These are phyloP conservation scores for Pseudorhombus dupliciocellatus DNA, from an alignment of 2,113 vertebrate species.

Conservation along the genomic window DNA sequence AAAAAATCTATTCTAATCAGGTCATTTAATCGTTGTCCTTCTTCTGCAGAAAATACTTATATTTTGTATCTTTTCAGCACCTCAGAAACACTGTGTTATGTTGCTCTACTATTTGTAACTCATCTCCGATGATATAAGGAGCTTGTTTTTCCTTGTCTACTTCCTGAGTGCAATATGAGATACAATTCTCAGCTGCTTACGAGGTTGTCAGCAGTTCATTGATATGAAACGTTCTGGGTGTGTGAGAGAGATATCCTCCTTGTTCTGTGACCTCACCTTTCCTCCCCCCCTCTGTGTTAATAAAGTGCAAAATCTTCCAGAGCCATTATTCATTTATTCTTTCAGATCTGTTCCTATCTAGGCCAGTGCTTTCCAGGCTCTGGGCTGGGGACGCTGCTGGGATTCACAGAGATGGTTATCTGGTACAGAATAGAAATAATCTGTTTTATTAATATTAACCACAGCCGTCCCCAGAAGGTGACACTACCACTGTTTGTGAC, in stretches of 20 bases:
- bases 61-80: too few relatives aligned
- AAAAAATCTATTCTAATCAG: too few relatives aligned
- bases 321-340: slow-evolving; percentile 75
- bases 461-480: slow-evolving; percentile 30
- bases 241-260: background rate
- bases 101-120: too few relatives aligned
- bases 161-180: too few relatives aligned
- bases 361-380: slow-evolving; percentile 69
- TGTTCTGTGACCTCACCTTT: slow-evolving; percentile 37
- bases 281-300: slow-evolving; percentile 23
- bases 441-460: slow-evolving; percentile 66
- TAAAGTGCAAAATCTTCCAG: slow-evolving; percentile 54
- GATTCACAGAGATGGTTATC: slow-evolving; percentile 57
- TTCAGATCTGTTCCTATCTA: slow-evolving; percentile 72
- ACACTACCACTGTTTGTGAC: slow-evolving; percentile 18
- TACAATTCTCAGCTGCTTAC: too few relatives aligned
- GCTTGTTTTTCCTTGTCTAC: too few relatives aligned
- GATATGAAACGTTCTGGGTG: background rate
- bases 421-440: slow-evolving; percentile 57
- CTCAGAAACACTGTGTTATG: too few relatives aligned
- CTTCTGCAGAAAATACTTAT: too few relatives aligned
- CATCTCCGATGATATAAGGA: too few relatives aligned
- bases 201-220: too few relatives aligned
- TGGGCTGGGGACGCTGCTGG: slow-evolving; percentile 63
- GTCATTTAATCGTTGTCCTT: too few relatives aligned